Base-by-base conservation (phyloP, 2,888 invertebrate species). In the Lasius fuliginosus region DNA sequence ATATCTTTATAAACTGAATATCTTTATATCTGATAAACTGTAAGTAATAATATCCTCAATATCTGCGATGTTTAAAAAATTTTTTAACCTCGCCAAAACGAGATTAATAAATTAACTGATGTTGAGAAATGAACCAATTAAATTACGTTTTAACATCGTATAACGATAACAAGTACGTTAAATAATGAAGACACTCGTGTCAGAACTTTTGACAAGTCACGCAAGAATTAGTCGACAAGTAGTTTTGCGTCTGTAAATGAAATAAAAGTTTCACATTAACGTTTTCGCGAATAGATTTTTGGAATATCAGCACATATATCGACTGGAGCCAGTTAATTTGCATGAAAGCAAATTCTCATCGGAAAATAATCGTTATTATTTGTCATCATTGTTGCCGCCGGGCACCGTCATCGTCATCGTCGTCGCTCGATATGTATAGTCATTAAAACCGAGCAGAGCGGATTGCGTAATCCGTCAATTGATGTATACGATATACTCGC, bases 401-500 rank as follows among this genome's bases (percentile, higher is more conserved):
- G 49, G 67, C 23, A 56, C 65, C 77, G 56, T 79, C 83, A 49
- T 75, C 76, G 49, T 83, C 71, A 36, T 87, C 87, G 64, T 23
- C 65, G 40, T 42, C 64, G 27, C 40, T 18, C 64, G 73, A 58
- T 33, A 40, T 56, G 83, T 64, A 71, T 67, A 23, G 65, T 82
- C 82, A 76, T 86, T 83, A 85, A 83, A 82, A 62, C 65, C 65
- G 73, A 73, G 53, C 79, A 68, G 46, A 40, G 83, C 82, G 79
- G 85, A 85, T 90, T 90, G 87, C 83, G 82, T 85, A 89, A 90
- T 87, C 85, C 83, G 46, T 56, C 73, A 67, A 82, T 86, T 84
- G 82, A 76, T 84, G 79, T 65, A 71, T 73, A 9, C 71, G 60
- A 83, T 53, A 40, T 68, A 67, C 65, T 83, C 71, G 75, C 27